These are phyloP conservation scores for Drosophila ficusphila DNA, from an alignment of 1,140 invertebrate species.

Conservation along the genomic window DNA sequence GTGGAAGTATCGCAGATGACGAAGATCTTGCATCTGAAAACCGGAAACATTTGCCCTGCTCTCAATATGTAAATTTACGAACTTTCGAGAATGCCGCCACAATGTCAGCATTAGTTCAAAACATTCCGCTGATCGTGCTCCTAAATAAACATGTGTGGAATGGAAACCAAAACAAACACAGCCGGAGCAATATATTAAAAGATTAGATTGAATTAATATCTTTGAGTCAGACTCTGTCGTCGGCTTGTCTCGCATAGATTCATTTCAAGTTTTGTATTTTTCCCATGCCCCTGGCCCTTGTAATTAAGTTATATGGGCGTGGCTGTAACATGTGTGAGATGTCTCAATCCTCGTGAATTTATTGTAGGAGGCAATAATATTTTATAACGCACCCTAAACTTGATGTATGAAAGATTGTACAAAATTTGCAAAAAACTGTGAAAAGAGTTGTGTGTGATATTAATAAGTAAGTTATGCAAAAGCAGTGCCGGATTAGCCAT, in stretches of 20 bases:
- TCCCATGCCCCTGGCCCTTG: conserved; percentile 32
- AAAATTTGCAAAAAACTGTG: not conserved
- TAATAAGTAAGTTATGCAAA: not conserved
- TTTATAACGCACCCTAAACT: conserved; percentile 2
- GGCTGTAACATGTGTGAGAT: conserved; percentile 23
- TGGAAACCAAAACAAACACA: not conserved
- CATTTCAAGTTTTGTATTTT: not conserved
- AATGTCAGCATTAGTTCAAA: conserved; percentile 12
- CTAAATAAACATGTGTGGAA: conserved; percentile 1
- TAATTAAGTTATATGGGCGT: conserved; percentile 26
- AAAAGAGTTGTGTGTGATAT: not conserved
- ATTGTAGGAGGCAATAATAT: conserved; percentile 22
- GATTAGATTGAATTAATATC: conserved; percentile 21
- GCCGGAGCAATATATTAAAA: conserved; percentile 5
- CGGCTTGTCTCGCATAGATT: not conserved
- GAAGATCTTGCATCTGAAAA: conserved; percentile 24
- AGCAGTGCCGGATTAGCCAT: no score
- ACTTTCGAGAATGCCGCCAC: conserved; percentile 26
- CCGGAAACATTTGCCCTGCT: conserved; percentile 25
- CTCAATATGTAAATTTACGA: conserved; percentile 29
- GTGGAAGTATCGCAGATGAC: conserved; percentile 11
- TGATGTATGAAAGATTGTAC: not conserved
- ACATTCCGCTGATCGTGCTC: conserved; percentile 2
- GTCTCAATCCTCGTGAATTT: conserved; percentile 15
- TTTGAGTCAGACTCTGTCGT: conserved; percentile 11